These are phyloP conservation scores for Coregonus ussuriensis DNA, from an alignment of 2,797 vertebrate genomes.

Conservation along the genomic window DNA sequence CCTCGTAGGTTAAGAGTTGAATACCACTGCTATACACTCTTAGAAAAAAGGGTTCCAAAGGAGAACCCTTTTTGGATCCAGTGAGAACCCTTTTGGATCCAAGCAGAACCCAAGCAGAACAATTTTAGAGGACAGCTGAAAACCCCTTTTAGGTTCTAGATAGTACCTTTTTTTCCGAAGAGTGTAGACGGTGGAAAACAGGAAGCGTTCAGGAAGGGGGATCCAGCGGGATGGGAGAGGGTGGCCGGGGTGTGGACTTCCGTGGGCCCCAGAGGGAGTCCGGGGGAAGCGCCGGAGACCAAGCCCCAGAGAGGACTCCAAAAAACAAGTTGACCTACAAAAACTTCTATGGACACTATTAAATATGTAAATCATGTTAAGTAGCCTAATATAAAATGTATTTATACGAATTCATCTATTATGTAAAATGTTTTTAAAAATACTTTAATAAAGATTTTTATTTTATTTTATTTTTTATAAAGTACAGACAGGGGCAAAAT, in stretches of 20 bases:
- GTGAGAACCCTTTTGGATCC: neutral
- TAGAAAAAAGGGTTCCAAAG: neutral
- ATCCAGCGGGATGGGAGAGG: slow-evolving; percentile 36
- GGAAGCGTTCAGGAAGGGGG: slow-evolving; percentile 55
- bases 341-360: too few species aligned
- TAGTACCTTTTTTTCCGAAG: too few species aligned
- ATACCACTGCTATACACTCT: neutral
- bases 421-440: too few species aligned
- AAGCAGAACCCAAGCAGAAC: too few species aligned
- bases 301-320: slow-evolving; percentile 59
- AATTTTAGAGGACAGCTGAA: too few species aligned
- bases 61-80: slow-evolving; percentile 8
- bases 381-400: too few species aligned
- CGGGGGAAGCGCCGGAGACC: slow-evolving; percentile 58
- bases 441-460: too few species aligned
- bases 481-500: slow-evolving; percentile 46
- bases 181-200: slow-evolving; percentile 25
- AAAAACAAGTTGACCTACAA: too few species aligned
- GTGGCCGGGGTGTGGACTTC: slow-evolving; percentile 60
- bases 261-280: slow-evolving; percentile 48
- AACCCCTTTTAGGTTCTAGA: too few species aligned
- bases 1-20: too few species aligned
- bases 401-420: too few species aligned
- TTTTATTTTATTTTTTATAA: slow-evolving; percentile 12
- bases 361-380: too few species aligned